These are phyloP conservation scores for Orthonychiurus folsomi DNA, from an alignment of 2,888 invertebrate genomes.

Conservation along the genomic window DNA sequence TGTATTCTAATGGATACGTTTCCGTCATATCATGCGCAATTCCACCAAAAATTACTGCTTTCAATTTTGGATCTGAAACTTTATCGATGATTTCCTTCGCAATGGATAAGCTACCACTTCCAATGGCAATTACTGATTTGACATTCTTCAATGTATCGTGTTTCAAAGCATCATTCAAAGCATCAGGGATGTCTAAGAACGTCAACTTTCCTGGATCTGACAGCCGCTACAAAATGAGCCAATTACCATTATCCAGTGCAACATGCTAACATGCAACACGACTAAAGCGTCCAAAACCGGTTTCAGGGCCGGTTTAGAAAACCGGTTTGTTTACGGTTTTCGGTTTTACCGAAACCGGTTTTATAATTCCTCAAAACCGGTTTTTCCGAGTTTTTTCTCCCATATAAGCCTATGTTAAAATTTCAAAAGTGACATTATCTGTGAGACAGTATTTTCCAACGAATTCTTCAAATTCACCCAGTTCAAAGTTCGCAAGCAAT, in stretches of 20 bases:
- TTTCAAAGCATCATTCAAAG: conserved; percentile 16
- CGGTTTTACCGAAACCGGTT: too few species aligned
- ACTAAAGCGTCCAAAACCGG: too few species aligned
- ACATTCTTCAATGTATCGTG: neutral
- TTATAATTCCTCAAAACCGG: too few species aligned
- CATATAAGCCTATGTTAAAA: too few species aligned
- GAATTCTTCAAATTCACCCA: too few species aligned
- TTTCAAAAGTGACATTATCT: too few species aligned
- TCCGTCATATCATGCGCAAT: conserved; percentile 12
- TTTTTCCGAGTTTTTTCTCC: too few species aligned
- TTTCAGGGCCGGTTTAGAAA: too few species aligned
- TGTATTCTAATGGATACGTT: conserved; percentile 5
- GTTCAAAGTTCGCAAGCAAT: too few species aligned
- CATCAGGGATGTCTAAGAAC: conserved; percentile 18
- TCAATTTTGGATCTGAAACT: conserved; percentile 19
- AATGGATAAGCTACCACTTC: conserved; percentile 25
- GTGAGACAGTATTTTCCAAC: too few species aligned
- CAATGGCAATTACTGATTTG: conserved; percentile 30
- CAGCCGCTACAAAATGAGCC: conserved; percentile 22
- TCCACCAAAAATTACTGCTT: conserved; percentile 29
- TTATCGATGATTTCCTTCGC: conserved; percentile 26
- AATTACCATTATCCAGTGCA: too few species aligned
- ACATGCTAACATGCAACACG: too few species aligned
- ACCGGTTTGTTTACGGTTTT: neutral
- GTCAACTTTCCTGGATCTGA: conserved; percentile 24